phyloP scores from a whole-genome alignment of 2,888 invertebrate genomes.

The Epinotia ramella region DNA sequence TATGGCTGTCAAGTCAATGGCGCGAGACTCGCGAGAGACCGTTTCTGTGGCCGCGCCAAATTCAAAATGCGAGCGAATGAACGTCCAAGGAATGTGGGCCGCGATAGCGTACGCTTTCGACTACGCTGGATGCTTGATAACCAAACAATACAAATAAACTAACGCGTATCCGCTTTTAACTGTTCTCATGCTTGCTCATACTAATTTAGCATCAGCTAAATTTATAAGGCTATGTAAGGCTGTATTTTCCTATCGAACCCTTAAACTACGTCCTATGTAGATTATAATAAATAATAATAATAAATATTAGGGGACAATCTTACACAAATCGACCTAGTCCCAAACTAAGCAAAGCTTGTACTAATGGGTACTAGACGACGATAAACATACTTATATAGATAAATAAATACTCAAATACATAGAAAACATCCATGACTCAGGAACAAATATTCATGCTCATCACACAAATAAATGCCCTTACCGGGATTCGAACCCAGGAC shows the following conservation, averaged over 20 bases:
- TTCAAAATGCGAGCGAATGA: slow-evolving; percentile 66
- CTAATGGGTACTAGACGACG: too few relatives aligned
- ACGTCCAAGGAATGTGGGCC: slow-evolving; percentile 36
- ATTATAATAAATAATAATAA: too few relatives aligned
- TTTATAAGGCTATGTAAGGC: slow-evolving; percentile 2
- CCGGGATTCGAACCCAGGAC: too few relatives aligned
- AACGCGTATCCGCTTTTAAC: slow-evolving; percentile 41
- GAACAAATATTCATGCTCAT: too few relatives aligned
- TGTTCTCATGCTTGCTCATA: slow-evolving; percentile 35
- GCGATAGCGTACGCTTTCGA: slow-evolving; percentile 45
- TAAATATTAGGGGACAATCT: too few relatives aligned
- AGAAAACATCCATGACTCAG: too few relatives aligned
- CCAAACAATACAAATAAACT: slow-evolving; percentile 43
- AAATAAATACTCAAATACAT: too few relatives aligned
- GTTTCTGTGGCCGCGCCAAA: slow-evolving; percentile 72
- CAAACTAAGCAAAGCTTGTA: too few relatives aligned
- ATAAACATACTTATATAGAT: too few relatives aligned
- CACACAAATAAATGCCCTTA: too few relatives aligned
- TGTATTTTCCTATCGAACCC: neutral
- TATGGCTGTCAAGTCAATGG: slow-evolving; percentile 47
- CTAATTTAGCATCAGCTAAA: slow-evolving; percentile 33
- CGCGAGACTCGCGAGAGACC: slow-evolving; percentile 53
- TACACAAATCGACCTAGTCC: too few relatives aligned
- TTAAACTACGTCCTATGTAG: slow-evolving; percentile 11
- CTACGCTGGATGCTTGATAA: slow-evolving; percentile 43